A percentile compares a stretch with the other conserved stretches of the same genome.
phyloP scores from a whole-genome alignment of 1,140 invertebrate genomes.

The Polypedilum vanderplanki region DNA sequence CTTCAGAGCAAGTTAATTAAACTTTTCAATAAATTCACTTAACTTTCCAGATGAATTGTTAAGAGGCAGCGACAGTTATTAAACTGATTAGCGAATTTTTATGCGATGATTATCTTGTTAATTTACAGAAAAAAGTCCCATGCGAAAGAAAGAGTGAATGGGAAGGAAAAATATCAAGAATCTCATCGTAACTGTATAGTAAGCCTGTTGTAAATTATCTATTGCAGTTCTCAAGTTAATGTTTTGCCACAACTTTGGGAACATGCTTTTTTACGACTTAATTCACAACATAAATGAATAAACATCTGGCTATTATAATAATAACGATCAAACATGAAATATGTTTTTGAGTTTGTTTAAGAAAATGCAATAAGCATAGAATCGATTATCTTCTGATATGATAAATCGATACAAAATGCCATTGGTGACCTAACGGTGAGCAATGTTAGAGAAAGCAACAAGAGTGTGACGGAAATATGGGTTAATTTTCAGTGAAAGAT shows the following conservation, averaged over 20 bases:
- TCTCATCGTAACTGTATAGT: not conserved
- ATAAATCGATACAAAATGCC: constrained; percentile 4
- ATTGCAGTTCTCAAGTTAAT: not conserved
- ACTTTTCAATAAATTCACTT: too few relatives aligned
- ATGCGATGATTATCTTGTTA: too few relatives aligned
- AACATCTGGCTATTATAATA: not conserved
- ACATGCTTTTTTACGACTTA: not conserved
- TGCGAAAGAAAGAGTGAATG: not conserved
- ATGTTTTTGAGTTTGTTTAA: not conserved
- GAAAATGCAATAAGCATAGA: not conserved
- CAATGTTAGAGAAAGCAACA: not conserved
- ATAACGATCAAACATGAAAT: too few relatives aligned
- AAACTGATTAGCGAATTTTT: too few relatives aligned
- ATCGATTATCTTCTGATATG: constrained; percentile 1
- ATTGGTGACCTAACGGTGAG: constrained; percentile 1
- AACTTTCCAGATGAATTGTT: too few relatives aligned
- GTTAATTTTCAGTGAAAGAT: not conserved
- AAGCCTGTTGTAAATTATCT: not conserved
- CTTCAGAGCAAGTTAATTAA: too few relatives aligned
- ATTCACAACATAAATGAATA: constrained; percentile 13
- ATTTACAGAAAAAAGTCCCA: not conserved
- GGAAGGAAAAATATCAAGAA: not conserved
- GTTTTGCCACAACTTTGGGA: not conserved
- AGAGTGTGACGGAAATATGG: not conserved
- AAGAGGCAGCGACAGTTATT: too few relatives aligned